Evolutionary conservation across 2,113 vertebrate species (phyloP).

Genomic region (Gobius niger): DNA sequence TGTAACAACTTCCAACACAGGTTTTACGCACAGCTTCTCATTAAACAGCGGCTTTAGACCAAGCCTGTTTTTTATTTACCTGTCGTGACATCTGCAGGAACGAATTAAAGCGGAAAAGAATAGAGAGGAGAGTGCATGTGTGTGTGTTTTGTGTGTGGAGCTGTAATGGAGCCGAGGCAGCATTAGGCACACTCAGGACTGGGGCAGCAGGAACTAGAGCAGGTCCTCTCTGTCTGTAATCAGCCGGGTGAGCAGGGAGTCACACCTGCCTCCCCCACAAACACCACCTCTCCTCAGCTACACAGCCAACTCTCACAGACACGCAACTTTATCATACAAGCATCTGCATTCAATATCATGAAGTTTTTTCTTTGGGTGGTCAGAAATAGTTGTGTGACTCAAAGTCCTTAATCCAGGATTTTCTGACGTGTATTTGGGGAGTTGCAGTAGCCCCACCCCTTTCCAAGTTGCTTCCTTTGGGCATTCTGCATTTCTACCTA

Average conservation of each 20-base stretch:
- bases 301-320: not conserved
- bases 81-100: constrained; percentile 43
- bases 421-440: too few relatives aligned
- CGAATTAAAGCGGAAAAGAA: constrained; percentile 54
- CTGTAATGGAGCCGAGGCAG: constrained; percentile 65
- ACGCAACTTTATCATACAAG: constrained; percentile 9
- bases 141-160: constrained; percentile 17
- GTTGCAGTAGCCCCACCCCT: too few relatives aligned
- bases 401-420: not conserved
- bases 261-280: constrained; percentile 67
- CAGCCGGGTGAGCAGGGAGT: constrained; percentile 62
- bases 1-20: not conserved
- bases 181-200: constrained; percentile 69
- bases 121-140: constrained; percentile 31
- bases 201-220: constrained; percentile 67
- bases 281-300: constrained; percentile 27
- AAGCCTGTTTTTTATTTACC: constrained; percentile 29
- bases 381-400: not conserved
- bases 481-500: too few relatives aligned
- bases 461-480: too few relatives aligned
- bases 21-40: constrained; percentile 35
- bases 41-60: constrained; percentile 38
- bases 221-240: constrained; percentile 71
- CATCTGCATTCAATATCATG: not conserved
- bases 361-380: not conserved